Conservation (phyloP, 2,113 vertebrate species). For the Balaeniceps rex region DNA sequence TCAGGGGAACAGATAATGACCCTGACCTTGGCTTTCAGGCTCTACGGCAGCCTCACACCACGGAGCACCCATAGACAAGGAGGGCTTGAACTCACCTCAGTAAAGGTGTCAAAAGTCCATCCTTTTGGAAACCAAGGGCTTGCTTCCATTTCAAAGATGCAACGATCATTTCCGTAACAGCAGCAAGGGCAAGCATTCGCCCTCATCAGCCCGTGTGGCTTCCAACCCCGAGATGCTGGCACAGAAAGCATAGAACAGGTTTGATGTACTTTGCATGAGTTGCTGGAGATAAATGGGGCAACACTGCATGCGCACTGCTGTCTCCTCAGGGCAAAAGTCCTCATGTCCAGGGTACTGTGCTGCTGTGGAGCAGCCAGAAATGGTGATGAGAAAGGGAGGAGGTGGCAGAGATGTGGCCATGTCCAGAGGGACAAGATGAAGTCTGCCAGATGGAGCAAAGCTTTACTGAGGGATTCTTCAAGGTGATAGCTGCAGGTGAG, state of each 20-base stretch:
- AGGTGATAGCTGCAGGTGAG: background rate
- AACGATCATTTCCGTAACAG: background rate
- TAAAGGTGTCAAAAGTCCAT: background rate
- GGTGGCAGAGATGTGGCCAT: background rate
- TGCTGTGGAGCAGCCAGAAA: background rate
- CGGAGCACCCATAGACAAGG: background rate
- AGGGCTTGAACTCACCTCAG: background rate
- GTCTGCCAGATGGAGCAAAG: background rate
- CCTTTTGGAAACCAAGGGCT: background rate
- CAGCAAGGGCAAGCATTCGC: background rate
- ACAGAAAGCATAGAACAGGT: background rate
- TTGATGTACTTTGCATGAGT: background rate
- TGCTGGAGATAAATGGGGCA: background rate
- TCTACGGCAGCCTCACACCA: background rate
- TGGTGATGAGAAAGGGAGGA: background rate
- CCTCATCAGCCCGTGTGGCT: background rate
- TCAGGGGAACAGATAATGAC: background rate
- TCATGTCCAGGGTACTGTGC: background rate
- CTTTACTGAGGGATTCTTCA: background rate
- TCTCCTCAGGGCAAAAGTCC: background rate
- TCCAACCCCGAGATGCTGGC: background rate
- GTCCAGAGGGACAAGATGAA: background rate
- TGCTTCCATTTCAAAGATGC: background rate
- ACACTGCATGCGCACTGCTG: background rate
- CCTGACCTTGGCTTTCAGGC: background rate